phyloP scores from a whole-genome alignment of 2,888 invertebrate species.

The Coecobrya sp. region DNA sequence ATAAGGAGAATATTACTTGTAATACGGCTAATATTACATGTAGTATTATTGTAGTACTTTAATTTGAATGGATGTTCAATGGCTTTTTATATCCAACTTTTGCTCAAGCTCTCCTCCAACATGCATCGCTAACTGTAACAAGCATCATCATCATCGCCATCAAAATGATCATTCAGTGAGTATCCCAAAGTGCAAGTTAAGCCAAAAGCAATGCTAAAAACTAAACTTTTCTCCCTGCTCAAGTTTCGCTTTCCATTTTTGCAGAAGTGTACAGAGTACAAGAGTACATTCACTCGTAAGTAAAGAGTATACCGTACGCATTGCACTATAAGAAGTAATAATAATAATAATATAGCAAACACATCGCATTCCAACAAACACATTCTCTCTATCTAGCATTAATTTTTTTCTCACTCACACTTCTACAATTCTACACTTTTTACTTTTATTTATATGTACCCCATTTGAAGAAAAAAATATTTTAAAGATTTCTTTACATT shows the following conservation, averaged over 20 bases:
- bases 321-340: not conserved
- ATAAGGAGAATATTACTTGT: not conserved
- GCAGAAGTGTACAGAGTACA: not conserved
- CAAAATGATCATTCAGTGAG: conserved; percentile 4
- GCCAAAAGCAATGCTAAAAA: conserved; percentile 35
- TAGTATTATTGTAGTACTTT: conserved; percentile 49
- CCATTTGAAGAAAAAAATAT: not conserved
- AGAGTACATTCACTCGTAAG: not conserved
- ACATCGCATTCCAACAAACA: conserved; percentile 14
- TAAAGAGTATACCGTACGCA: too few species aligned
- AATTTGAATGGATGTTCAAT: conserved; percentile 75
- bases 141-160: not conserved
- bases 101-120: not conserved
- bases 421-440: conserved; percentile 16
- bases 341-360: conserved; percentile 40
- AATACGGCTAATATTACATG: not conserved
- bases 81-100: conserved; percentile 52
- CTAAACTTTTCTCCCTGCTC: conserved; percentile 22
- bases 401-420: conserved; percentile 34
- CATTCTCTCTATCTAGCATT: not conserved
- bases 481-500: not conserved
- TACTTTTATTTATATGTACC: not conserved
- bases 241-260: not conserved
- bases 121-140: not conserved
- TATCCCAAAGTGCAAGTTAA: conserved; percentile 20